Conservation (phyloP, 2,888 invertebrate genomes). For the Calameuta filiformis region DNA sequence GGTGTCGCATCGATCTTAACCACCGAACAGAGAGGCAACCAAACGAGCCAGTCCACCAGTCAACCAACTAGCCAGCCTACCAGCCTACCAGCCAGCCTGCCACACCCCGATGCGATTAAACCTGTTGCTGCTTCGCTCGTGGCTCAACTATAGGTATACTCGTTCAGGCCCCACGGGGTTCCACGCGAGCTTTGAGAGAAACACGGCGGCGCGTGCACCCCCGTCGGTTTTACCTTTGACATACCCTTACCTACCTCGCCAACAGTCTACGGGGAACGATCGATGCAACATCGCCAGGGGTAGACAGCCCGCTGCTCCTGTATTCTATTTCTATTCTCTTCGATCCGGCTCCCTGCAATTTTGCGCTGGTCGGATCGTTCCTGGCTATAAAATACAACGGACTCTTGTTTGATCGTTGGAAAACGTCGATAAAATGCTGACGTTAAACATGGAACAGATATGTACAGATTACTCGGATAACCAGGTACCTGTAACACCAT, state of each 20-base stretch:
- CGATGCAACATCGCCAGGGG: slow-evolving; percentile 28
- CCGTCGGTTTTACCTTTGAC: slow-evolving; percentile 36
- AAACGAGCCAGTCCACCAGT: slow-evolving; percentile 37
- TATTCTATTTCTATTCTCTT: not conserved
- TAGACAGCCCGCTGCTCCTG: not conserved
- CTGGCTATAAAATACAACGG: not conserved
- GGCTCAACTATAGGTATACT: slow-evolving; percentile 29
- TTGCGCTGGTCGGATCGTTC: not conserved
- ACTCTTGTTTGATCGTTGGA: not conserved
- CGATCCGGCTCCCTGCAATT: not conserved
- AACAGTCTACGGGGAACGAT: slow-evolving; percentile 34
- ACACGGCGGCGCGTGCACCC: slow-evolving; percentile 21
- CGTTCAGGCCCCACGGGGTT: slow-evolving; percentile 30
- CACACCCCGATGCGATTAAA: slow-evolving; percentile 62
- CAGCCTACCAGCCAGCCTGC: slow-evolving; percentile 48
- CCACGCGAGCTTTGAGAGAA: slow-evolving; percentile 33
- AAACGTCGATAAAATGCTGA: not conserved
- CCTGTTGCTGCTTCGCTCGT: slow-evolving; percentile 59
- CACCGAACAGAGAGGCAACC: slow-evolving; percentile 38
- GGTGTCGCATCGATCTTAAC: slow-evolving; percentile 48
- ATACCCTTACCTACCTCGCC: slow-evolving; percentile 32
- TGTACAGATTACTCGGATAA: not conserved
- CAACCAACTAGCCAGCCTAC: slow-evolving; percentile 19
- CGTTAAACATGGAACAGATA: not conserved
- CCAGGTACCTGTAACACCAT: not conserved